Conservation (phyloP, 2,888 invertebrate genomes). For the Heliconius cydno region DNA sequence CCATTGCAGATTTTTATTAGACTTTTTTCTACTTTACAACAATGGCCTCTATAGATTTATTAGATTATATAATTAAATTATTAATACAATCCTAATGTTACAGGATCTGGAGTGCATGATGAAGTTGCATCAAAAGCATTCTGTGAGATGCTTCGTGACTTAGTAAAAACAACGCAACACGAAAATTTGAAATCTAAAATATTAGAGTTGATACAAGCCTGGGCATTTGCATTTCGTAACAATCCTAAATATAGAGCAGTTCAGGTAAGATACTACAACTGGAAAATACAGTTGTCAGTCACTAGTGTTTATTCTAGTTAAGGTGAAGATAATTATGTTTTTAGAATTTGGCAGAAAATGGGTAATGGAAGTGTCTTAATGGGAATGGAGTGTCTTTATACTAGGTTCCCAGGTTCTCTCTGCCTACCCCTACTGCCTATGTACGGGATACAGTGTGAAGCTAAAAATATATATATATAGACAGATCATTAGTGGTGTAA, state of each 20-base stretch:
- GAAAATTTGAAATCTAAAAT: slow-evolving; percentile 93
- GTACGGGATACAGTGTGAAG: too few species aligned
- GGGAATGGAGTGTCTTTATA: too few species aligned
- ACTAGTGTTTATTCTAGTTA: neutral
- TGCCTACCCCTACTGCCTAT: too few species aligned
- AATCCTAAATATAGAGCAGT: slow-evolving; percentile 94
- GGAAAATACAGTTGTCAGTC: neutral
- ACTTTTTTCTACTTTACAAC: neutral
- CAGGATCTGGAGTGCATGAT: slow-evolving; percentile 91
- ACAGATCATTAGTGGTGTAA: too few species aligned
- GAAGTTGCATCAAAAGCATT: slow-evolving; percentile 95
- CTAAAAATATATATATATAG: too few species aligned
- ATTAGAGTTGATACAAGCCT: slow-evolving; percentile 97
- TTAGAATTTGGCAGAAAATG: too few species aligned
- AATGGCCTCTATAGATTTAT: neutral
- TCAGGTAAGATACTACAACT: slow-evolving; percentile 82
- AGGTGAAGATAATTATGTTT: too few species aligned
- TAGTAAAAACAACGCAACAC: slow-evolving; percentile 92
- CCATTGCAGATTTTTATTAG: too few species aligned
- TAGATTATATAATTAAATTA: neutral
- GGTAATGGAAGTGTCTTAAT: too few species aligned
- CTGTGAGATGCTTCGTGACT: slow-evolving; percentile 96
- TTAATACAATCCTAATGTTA: slow-evolving; percentile 13
- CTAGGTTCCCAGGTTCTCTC: too few species aligned
- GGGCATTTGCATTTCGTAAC: slow-evolving; percentile 99